These are phyloP conservation scores for Heliconius cydno DNA, from an alignment of 2,888 invertebrate genomes.

Conservation along the genomic window DNA sequence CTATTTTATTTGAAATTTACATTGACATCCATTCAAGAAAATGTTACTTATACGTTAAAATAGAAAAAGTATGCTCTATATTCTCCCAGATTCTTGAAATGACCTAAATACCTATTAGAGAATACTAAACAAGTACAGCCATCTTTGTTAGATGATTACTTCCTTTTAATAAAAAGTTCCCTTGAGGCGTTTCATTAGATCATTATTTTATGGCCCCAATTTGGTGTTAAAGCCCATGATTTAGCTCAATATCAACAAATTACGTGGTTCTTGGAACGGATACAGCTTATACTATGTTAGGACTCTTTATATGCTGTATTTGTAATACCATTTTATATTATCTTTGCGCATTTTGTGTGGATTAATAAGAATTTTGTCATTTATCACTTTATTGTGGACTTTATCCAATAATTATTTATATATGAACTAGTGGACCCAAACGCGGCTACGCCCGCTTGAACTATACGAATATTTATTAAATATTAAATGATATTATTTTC, in stretches of 20 bases:
- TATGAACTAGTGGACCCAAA: too few species aligned
- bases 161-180: conserved; percentile 9
- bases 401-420: too few species aligned
- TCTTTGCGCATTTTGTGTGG: background rate
- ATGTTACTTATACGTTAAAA: too few species aligned
- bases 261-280: conserved; percentile 43
- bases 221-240: conserved; percentile 55
- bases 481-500: too few species aligned
- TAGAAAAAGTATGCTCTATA: too few species aligned
- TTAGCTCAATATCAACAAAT: conserved; percentile 52
- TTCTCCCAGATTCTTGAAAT: too few species aligned
- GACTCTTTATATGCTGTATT: conserved; percentile 18
- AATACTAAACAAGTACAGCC: background rate
- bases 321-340: conserved; percentile 7
- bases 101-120: too few species aligned
- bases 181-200: conserved; percentile 64
- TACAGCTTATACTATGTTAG: conserved; percentile 31
- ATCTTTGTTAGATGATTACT: background rate
- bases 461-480: too few species aligned
- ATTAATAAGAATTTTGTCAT: background rate
- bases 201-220: conserved; percentile 73
- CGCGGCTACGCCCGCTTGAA: too few species aligned
- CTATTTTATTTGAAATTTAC: too few species aligned
- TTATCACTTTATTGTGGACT: too few species aligned
- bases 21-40: too few species aligned